phyloP scores from a whole-genome alignment of 2,797 vertebrate species.

The Enoplosus armatus region DNA sequence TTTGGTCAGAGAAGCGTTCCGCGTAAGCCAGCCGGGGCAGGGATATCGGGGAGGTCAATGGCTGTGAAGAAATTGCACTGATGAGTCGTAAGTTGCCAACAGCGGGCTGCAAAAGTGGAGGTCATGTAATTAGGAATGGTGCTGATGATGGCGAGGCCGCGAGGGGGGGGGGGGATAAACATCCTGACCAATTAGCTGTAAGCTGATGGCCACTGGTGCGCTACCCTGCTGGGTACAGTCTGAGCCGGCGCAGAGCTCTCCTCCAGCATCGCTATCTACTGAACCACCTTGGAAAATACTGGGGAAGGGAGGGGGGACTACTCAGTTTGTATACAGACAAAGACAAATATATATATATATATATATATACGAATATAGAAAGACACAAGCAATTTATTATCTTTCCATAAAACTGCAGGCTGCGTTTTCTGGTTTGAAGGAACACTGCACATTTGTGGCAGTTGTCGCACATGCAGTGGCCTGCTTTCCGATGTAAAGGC shows the following conservation, averaged over 20 bases:
- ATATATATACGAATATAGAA: too few species aligned
- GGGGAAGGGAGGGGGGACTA: neutral
- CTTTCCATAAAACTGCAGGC: too few species aligned
- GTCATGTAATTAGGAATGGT: slow-evolving; percentile 66
- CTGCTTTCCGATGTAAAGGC: slow-evolving; percentile 1
- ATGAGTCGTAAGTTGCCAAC: slow-evolving; percentile 68
- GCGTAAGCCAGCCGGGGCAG: neutral
- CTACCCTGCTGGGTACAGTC: slow-evolving; percentile 60
- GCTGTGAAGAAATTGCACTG: slow-evolving; percentile 77
- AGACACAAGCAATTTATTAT: too few species aligned
- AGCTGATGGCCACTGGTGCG: slow-evolving; percentile 47
- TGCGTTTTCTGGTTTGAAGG: too few species aligned
- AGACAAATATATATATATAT: too few species aligned
- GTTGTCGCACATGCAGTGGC: neutral
- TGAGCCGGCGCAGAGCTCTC: slow-evolving; percentile 16
- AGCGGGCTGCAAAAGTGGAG: slow-evolving; percentile 51
- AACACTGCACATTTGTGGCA: neutral
- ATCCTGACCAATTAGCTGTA: slow-evolving; percentile 64
- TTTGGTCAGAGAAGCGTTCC: slow-evolving; percentile 24
- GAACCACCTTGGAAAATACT: neutral
- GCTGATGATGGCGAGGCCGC: slow-evolving; percentile 74
- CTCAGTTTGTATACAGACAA: neutral
- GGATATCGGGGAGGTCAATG: slow-evolving; percentile 55
- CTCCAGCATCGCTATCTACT: slow-evolving; percentile 22
- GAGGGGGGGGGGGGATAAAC: slow-evolving; percentile 73